Percentiles rank a stretch among this genome's conserved stretches.
Evolutionary conservation across 2,797 vertebrate species (phyloP).

Genomic region (Chelon labrosus): DNA sequence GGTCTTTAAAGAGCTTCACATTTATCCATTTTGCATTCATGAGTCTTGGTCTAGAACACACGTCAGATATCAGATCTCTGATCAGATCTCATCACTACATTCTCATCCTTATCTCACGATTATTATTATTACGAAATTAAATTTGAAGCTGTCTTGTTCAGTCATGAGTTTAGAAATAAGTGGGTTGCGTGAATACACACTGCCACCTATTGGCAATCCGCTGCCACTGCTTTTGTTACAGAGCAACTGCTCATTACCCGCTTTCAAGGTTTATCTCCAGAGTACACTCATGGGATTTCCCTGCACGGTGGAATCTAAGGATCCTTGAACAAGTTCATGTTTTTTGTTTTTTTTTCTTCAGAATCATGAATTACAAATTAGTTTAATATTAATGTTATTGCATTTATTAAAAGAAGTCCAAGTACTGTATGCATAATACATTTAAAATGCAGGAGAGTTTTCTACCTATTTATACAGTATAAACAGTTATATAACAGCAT

Average conservation of each 20-base stretch:
- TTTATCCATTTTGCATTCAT: conserved; percentile 35
- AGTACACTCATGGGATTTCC: conserved; percentile 32
- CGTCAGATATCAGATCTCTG: conserved; percentile 1
- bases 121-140: conserved; percentile 16
- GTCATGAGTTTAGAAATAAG: background rate
- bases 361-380: conserved; percentile 33
- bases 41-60: conserved; percentile 1
- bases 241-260: conserved; percentile 21
- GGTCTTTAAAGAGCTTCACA: conserved; percentile 19
- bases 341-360: conserved; percentile 23
- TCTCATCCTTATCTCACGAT: background rate
- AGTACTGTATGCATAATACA: conserved; percentile 16
- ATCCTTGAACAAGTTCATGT: conserved; percentile 45
- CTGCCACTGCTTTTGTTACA: background rate
- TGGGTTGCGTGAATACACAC: conserved; percentile 46
- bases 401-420: conserved; percentile 30
- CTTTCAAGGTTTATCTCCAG: conserved; percentile 21
- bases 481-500: background rate
- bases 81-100: conserved; percentile 5
- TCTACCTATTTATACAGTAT: background rate
- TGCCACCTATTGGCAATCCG: conserved; percentile 60
- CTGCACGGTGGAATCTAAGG: conserved; percentile 11
- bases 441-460: conserved; percentile 36
- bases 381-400: conserved; percentile 17
- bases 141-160: background rate